Base-by-base conservation (phyloP, 2,888 invertebrate species). In the Eupithecia subfuscata region DNA sequence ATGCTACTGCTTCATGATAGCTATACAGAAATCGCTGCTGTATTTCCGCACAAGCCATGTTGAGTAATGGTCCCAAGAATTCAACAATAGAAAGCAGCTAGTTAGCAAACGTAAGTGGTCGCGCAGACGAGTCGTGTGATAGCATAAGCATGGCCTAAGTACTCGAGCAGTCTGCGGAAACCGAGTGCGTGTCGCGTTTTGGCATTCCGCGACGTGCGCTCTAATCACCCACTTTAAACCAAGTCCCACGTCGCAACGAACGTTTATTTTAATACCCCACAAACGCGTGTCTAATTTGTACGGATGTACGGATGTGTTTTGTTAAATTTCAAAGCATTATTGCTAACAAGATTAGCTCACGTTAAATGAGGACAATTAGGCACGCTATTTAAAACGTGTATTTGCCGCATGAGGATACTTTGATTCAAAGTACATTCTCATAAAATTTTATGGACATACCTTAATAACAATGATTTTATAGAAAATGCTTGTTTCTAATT, bases 241-340 rank as follows among this genome's bases (percentile, higher is more conserved):
- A 86, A 87, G 85, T 85, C 90, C 89, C 92, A 92, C 93, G 92
- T 91, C 83, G 81, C 84, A 75, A 52, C 82, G 88, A 91, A 87
- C 89, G 90, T 92, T 91, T 90, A 89, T 92, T 92, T 91, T 92
- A 91, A 92, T 92, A 90, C 88, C 82, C 89, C 89, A 87, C 91
- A 92, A 93, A 91, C 88, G 91, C 85, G 87, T 88, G 88, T 89
- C 90, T 92, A 90, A 93, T 92, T 92, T 89, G 87, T 85, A 80
- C 65, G 65, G 64, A 64, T 64, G 64, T 64, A 37, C 81, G 87
- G 86, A 88, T 88, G 88, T 89, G 90, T 91, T 89, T 88, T 89
- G 91, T 90, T 91, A 90, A 89, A 90, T 88, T 90, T 86, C 85
- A 86, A 86, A 86, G 86, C 86, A 90, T 89, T 87, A 87, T 87